Evolutionary conservation across 2,113 vertebrate genomes (phyloP).

Genomic region (Pagrus major): DNA sequence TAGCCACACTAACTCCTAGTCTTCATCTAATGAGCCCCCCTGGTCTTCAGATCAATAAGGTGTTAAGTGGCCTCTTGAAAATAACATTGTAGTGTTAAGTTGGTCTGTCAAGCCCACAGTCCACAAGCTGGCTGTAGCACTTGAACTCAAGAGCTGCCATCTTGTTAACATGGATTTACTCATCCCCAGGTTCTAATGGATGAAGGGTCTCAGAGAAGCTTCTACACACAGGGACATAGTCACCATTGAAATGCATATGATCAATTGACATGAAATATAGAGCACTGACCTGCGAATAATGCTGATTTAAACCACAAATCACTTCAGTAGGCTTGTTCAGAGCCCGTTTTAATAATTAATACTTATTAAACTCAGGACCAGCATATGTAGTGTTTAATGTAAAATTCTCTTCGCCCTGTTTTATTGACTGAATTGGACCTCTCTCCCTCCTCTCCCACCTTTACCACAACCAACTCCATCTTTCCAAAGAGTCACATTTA

Average conservation of each 20-base stretch:
- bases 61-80: conserved; percentile 70
- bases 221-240: conserved; percentile 1
- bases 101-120: conserved; percentile 56
- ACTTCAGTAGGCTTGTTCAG: not conserved
- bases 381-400: too few relatives aligned
- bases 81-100: conserved; percentile 63
- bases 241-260: too few relatives aligned
- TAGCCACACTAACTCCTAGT: conserved; percentile 2
- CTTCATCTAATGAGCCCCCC: conserved; percentile 44
- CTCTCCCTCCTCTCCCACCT: conserved; percentile 46
- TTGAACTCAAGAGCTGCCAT: conserved; percentile 78
- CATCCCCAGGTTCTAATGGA: conserved; percentile 62
- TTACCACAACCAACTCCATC: conserved; percentile 67
- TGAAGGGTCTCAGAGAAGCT: conserved; percentile 25
- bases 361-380: too few relatives aligned
- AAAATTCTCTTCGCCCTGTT: conserved; percentile 23
- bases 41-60: conserved; percentile 78
- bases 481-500: conserved; percentile 65
- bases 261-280: too few relatives aligned
- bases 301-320: conserved; percentile 26
- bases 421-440: conserved; percentile 40
- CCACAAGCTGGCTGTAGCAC: conserved; percentile 68
- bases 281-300: not conserved
- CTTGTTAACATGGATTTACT: conserved; percentile 83
- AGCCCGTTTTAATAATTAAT: too few relatives aligned